A percentile compares a stretch with the other conserved stretches of the same genome.
Evolutionary conservation across 1,140 invertebrate genomes (phyloP).

Genomic region (Muscidifurax raptorellus): DNA sequence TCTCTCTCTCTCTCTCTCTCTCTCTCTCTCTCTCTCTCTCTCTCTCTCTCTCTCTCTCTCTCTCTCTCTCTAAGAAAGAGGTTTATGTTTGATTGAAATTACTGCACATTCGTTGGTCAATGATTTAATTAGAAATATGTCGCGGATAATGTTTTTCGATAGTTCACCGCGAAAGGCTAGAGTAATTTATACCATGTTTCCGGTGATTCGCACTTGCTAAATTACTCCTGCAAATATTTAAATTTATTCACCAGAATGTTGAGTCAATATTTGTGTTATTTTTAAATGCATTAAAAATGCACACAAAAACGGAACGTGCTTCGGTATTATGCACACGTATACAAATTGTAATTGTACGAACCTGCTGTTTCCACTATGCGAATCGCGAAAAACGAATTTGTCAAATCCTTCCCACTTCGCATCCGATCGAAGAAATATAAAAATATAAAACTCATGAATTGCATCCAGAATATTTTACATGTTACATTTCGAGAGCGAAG

Average conservation of each 20-base stretch:
- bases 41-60: not conserved
- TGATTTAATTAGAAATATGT: conserved; percentile 31
- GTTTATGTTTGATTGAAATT: conserved; percentile 26
- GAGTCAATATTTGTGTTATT: too few species aligned
- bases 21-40: too few species aligned
- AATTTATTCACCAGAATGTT: too few species aligned
- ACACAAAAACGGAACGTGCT: too few species aligned
- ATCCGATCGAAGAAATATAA: not conserved
- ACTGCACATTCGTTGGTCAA: not conserved
- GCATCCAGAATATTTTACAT: not conserved
- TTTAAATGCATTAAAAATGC: too few species aligned
- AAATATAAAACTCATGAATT: not conserved
- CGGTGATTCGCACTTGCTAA: too few species aligned
- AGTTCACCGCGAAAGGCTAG: not conserved
- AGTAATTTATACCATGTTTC: too few species aligned
- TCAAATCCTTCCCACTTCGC: not conserved
- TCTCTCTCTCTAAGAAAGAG: too few species aligned
- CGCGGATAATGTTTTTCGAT: conserved; percentile 4
- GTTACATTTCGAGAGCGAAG: not conserved
- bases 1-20: too few species aligned
- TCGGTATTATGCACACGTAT: not conserved
- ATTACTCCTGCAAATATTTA: too few species aligned
- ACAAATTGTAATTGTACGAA: not conserved
- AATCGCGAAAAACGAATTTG: not conserved
- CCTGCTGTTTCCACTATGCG: too few species aligned